Base-by-base conservation (phyloP, 2,888 invertebrate genomes). In the Odontothrips loti region DNA sequence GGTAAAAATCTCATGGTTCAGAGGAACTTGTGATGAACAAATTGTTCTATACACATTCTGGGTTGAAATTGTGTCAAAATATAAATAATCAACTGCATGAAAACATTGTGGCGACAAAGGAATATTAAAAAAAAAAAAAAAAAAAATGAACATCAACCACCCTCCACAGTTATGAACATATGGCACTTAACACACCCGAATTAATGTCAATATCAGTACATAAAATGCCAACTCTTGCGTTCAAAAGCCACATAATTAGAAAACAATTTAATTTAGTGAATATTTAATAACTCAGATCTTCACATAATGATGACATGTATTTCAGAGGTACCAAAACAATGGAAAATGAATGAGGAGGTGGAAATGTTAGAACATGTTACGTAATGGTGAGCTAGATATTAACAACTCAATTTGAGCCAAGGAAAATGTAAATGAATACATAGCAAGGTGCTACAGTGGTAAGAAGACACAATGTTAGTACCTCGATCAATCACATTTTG, bases 341-440 rank as follows among this genome's bases (percentile, higher is more conserved):
- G 34, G 27, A 75, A 23, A 75, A 75, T 75, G 68, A 75, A 23
- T 27, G 58, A 75, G 10, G 34, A 2, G 68, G 27, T 75, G 68
- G 68, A 75, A 75, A 75, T 75, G 68, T 75, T 75, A 75, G 68
- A 75, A 75, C 68, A 75, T 75, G 27, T 75, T 12, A 75, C 27
- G 68, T 27, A 75, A 75, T 75, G 68, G 68, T 75, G 68, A 75
- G 68, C 68, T 27, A 75, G 68, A 75, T 75, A 75, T 75, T 75
- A 23, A 75, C 68, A 75, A 75, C 68, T 75, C 68, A 75, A 75
- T 75, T 75, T 75, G 68, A 75, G 68, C 68, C 68, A 75, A 75
- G 68, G 27, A 75, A 75, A 75, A 27, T 75, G 68, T 27, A 75
- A 75, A 75, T 75, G 68, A 75, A 75, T 75, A 75, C 68, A 75